Percentiles rank a stretch among this genome's conserved stretches.
phyloP scores from a whole-genome alignment of 2,113 vertebrate species.

The Oryzias melastigma region DNA sequence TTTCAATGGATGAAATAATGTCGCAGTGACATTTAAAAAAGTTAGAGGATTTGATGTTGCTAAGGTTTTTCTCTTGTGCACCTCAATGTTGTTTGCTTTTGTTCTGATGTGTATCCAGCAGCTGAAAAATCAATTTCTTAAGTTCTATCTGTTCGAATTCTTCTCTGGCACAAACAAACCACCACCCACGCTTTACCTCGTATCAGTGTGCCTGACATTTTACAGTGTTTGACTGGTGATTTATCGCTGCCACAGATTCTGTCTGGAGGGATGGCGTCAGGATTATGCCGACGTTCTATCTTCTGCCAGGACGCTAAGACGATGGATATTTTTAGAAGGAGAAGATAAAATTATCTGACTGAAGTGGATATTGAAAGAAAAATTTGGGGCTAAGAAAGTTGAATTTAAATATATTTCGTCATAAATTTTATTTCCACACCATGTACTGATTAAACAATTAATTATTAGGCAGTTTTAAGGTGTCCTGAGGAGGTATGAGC shows the following conservation, averaged over 20 bases:
- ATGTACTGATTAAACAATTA: no score
- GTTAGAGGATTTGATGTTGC: neutral
- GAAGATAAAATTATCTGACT: constrained; percentile 1
- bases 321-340: constrained; percentile 23
- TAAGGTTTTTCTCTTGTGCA: neutral
- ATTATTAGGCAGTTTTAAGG: no score
- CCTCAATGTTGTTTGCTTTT: constrained; percentile 3
- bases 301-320: constrained; percentile 15
- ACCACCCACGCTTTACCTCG: constrained; percentile 47
- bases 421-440: neutral
- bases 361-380: neutral
- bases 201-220: constrained; percentile 59
- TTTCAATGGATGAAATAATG: no score
- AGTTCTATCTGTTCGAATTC: constrained; percentile 42
- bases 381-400: neutral
- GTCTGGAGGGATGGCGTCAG: constrained; percentile 36
- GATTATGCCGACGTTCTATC: constrained; percentile 36
- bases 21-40: no score
- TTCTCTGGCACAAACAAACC: constrained; percentile 52
- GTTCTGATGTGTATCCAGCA: constrained; percentile 33
- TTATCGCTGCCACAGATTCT: constrained; percentile 44
- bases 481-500: no score
- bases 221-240: constrained; percentile 53
- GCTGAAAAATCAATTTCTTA: constrained; percentile 44
- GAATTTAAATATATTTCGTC: neutral